A percentile compares a stretch with the other conserved stretches of the same genome.
Evolutionary conservation across 2,113 vertebrate genomes (phyloP).

Genomic region (Synchiropus splendidus): DNA sequence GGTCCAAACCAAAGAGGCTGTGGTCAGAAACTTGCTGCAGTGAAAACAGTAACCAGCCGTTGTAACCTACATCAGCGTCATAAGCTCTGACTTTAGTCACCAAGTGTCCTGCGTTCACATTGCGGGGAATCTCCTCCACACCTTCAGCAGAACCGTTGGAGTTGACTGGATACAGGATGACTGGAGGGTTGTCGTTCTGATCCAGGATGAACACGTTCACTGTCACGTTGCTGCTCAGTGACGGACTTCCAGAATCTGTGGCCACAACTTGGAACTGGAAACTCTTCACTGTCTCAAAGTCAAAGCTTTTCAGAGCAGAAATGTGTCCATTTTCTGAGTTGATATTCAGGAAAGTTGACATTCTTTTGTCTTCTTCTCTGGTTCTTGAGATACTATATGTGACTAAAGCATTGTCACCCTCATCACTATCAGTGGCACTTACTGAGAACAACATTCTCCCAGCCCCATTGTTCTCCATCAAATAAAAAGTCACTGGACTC

Average conservation of each 20-base stretch:
- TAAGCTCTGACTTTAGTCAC: constrained; percentile 63
- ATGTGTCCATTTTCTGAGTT: constrained; percentile 48
- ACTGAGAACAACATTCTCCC: constrained; percentile 45
- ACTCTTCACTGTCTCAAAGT: constrained; percentile 64
- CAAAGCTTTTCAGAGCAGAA: constrained; percentile 34
- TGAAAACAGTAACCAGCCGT: constrained; percentile 66
- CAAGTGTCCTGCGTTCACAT: constrained; percentile 62
- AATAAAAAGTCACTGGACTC: constrained; percentile 37
- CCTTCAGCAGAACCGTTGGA: constrained; percentile 65
- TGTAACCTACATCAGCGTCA: constrained; percentile 62
- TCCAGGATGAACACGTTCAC: constrained; percentile 71
- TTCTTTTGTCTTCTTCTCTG: constrained; percentile 3
- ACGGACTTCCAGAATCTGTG: constrained; percentile 68
- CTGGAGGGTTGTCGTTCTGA: constrained; percentile 68
- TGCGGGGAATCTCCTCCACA: constrained; percentile 53
- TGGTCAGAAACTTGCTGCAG: constrained; percentile 60
- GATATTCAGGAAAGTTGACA: constrained; percentile 37
- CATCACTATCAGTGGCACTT: constrained; percentile 44
- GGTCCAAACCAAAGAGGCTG: constrained; percentile 64
- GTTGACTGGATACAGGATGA: constrained; percentile 63
- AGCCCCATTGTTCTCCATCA: constrained; percentile 49
- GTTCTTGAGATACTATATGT: constrained; percentile 41
- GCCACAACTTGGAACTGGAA: constrained; percentile 65
- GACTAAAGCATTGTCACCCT: constrained; percentile 48
- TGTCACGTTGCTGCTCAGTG: constrained; percentile 63